Evolutionary conservation across 2,888 invertebrate species (phyloP).

Genomic region (Drosophila diplacantha): DNA sequence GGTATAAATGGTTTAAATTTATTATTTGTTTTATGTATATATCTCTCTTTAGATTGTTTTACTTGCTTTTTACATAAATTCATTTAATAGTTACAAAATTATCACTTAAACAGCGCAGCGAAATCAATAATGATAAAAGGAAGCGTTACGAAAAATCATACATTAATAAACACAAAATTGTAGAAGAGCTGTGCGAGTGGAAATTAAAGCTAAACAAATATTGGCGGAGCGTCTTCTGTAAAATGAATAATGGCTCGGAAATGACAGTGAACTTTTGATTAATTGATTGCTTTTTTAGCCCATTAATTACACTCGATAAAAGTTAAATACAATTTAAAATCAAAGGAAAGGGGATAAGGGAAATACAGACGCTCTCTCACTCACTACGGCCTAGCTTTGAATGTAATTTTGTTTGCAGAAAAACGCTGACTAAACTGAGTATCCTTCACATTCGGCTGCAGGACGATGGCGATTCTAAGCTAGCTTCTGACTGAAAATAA

Average conservation of each 20-base stretch:
- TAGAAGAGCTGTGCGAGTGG: slow-evolving; percentile 16
- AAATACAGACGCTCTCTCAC: slow-evolving; percentile 22
- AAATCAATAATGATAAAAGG: slow-evolving; percentile 37
- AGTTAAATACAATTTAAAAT: slow-evolving; percentile 7
- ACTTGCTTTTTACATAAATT: slow-evolving; percentile 66
- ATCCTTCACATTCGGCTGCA: slow-evolving; percentile 42
- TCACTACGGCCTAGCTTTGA: slow-evolving; percentile 19
- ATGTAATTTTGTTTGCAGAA: slow-evolving; percentile 13
- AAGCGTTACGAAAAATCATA: slow-evolving; percentile 42
- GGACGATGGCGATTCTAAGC: slow-evolving; percentile 25
- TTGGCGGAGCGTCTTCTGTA: slow-evolving; percentile 1
- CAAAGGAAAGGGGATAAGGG: slow-evolving; percentile 1
- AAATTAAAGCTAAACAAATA: slow-evolving; percentile 10
- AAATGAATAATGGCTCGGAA: slow-evolving; percentile 7
- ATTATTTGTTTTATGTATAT: slow-evolving; percentile 43
- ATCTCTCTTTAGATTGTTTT: slow-evolving; percentile 29
- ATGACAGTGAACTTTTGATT: slow-evolving; percentile 5
- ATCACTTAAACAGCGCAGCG: slow-evolving; percentile 68
- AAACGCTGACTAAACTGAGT: slow-evolving; percentile 62
- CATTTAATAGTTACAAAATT: slow-evolving; percentile 61
- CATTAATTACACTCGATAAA: slow-evolving; percentile 23
- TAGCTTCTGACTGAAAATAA: slow-evolving; percentile 37
- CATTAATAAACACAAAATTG: slow-evolving; percentile 8
- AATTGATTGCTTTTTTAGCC: slow-evolving; percentile 1
- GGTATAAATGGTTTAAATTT: slow-evolving; percentile 58